Evolutionary conservation across 2,113 vertebrate genomes (phyloP).

Genomic region (Neodon shergylaensis): DNA sequence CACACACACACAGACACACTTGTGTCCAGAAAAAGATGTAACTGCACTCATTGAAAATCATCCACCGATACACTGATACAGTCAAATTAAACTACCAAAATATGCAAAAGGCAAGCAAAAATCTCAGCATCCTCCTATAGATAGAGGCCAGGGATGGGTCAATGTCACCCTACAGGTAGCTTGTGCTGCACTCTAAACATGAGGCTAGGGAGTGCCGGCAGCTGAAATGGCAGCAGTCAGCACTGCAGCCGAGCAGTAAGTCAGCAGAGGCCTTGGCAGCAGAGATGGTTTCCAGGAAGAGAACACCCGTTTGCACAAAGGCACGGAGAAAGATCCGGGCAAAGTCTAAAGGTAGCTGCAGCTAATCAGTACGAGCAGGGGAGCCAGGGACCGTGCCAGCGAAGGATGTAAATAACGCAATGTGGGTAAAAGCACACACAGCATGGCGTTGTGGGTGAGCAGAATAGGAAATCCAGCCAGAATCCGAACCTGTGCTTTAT

Average conservation of each 20-base stretch:
- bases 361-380: too few species aligned
- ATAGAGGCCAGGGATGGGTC: background rate
- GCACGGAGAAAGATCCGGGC: background rate
- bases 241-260: background rate
- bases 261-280: fast-evolving
- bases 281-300: background rate
- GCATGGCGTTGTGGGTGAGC: background rate
- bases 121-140: background rate
- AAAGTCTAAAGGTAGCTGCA: background rate
- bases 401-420: background rate
- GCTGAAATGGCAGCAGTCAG: background rate
- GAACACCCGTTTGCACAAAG: background rate
- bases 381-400: background rate
- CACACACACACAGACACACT: background rate
- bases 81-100: background rate
- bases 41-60: background rate
- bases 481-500: background rate
- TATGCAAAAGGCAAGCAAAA: background rate
- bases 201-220: background rate
- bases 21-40: background rate
- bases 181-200: background rate
- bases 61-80: background rate
- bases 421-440: background rate
- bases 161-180: fast-evolving
- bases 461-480: background rate